These are phyloP conservation scores for Tenodera sinensis DNA, from an alignment of 2,888 invertebrate genomes.

Conservation along the genomic window DNA sequence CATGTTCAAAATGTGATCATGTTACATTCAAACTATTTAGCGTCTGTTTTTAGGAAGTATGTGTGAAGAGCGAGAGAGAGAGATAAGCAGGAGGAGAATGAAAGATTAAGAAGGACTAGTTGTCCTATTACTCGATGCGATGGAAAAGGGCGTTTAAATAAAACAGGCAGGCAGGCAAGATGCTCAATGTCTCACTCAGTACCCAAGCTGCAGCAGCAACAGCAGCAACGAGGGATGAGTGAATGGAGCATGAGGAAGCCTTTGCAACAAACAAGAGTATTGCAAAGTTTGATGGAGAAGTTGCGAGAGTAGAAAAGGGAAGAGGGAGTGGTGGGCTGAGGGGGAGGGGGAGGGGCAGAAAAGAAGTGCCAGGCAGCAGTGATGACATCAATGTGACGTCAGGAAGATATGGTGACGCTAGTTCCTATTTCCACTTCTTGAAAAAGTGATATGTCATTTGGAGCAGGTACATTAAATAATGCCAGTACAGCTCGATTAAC, in stretches of 20 bases:
- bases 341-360: background rate
- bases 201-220: background rate
- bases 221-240: background rate
- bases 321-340: background rate
- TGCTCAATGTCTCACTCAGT: background rate
- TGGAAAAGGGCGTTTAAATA: background rate
- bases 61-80: background rate
- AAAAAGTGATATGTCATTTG: background rate
- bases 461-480: no score
- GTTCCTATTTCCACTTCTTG: background rate
- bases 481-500: no score
- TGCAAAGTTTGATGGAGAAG: conserved; percentile 10
- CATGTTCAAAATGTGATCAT: background rate
- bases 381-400: background rate
- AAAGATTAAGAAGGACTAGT: background rate
- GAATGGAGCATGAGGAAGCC: background rate
- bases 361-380: background rate
- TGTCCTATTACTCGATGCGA: background rate
- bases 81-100: background rate
- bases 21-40: background rate
- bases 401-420: background rate
- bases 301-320: background rate
- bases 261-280: background rate
- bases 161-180: background rate
- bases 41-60: background rate